Percentiles rank a stretch among this genome's conserved stretches.
These are phyloP conservation scores for Scaptomyza flava DNA, from an alignment of 2,888 invertebrate genomes.

Conservation along the genomic window DNA sequence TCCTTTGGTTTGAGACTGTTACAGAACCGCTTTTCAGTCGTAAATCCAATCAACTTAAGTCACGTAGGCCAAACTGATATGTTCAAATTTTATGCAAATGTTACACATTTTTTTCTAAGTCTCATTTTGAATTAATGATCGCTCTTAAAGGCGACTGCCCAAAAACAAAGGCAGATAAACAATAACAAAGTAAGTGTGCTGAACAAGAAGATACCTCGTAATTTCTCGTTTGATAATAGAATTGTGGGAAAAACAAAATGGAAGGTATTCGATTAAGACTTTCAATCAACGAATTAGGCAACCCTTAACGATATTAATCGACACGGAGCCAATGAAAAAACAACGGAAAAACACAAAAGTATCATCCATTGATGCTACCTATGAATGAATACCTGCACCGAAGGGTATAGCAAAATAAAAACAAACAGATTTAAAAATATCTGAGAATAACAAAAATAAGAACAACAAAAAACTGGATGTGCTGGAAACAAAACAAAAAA, in stretches of 20 bases:
- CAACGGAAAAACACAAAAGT: too few relatives aligned
- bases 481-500: constrained; percentile 19
- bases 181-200: not conserved
- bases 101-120: constrained; percentile 19
- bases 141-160: not conserved
- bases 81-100: constrained; percentile 41
- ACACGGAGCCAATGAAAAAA: too few relatives aligned
- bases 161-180: constrained; percentile 14
- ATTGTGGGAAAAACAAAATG: too few relatives aligned
- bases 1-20: constrained; percentile 28
- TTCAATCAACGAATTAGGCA: too few relatives aligned
- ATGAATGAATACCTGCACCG: not conserved
- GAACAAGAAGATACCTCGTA: constrained; percentile 8
- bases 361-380: too few relatives aligned
- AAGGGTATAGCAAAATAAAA: constrained; percentile 28
- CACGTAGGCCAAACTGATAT: constrained; percentile 64
- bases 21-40: constrained; percentile 48
- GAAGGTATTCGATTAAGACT: too few relatives aligned
- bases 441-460: constrained; percentile 27
- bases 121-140: constrained; percentile 10
- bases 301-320: too few relatives aligned
- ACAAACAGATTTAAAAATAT: constrained; percentile 53
- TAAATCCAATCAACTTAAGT: constrained; percentile 35
- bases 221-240: too few relatives aligned
- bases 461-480: constrained; percentile 45